phyloP scores from a whole-genome alignment of 2,113 vertebrate genomes.

The Tringa solitaria region DNA sequence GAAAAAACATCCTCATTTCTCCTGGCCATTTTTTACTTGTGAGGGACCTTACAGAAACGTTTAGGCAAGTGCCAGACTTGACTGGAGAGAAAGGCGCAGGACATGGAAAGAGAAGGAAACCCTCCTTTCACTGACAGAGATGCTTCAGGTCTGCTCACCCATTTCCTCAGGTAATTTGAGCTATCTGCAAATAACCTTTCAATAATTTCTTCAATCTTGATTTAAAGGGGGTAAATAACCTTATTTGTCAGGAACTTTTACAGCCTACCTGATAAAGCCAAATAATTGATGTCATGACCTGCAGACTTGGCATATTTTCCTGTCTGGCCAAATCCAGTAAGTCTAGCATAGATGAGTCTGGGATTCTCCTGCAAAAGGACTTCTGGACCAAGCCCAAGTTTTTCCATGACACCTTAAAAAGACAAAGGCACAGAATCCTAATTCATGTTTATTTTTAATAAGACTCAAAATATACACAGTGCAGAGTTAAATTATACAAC shows the following conservation, averaged over 20 bases:
- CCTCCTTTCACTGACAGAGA: neutral
- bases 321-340: constrained; percentile 91
- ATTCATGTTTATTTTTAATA: neutral
- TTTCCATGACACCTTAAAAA: constrained; percentile 92
- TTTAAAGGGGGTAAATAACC: neutral
- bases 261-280: constrained; percentile 89
- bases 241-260: neutral
- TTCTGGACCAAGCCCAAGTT: constrained; percentile 86
- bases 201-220: neutral
- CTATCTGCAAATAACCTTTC: neutral
- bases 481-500: neutral
- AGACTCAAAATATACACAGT: neutral
- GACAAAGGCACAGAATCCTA: neutral
- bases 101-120: neutral
- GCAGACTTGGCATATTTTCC: constrained; percentile 80
- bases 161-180: neutral
- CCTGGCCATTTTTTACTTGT: neutral
- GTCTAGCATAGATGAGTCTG: constrained; percentile 88
- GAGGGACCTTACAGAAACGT: neutral
- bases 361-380: constrained; percentile 84
- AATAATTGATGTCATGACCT: constrained; percentile 95
- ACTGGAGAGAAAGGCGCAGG: neutral
- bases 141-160: neutral
- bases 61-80: neutral
- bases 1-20: neutral